Percentiles rank a stretch among this genome's conserved stretches.
phyloP scores from a whole-genome alignment of 2,888 invertebrate genomes.

The Erannis defoliaria region DNA sequence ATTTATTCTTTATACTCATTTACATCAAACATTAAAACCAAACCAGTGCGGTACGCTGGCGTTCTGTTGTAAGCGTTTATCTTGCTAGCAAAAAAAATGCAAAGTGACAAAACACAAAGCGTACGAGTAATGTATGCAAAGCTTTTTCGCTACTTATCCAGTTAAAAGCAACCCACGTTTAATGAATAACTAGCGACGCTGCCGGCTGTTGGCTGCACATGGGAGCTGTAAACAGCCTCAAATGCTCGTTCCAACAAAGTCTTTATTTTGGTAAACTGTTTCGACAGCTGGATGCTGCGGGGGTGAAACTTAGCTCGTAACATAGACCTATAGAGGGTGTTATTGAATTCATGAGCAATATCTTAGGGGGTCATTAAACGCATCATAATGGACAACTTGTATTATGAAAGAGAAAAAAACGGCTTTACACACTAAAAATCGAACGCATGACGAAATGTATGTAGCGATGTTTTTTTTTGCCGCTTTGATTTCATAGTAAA shows the following conservation, averaged over 20 bases:
- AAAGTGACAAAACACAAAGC: constrained; percentile 14
- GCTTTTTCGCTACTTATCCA: constrained; percentile 29
- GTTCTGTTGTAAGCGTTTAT: background rate
- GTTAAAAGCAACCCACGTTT: constrained; percentile 26
- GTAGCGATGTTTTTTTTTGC: too few species aligned
- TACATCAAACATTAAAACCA: constrained; percentile 3
- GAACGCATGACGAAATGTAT: too few species aligned
- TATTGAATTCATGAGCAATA: too few species aligned
- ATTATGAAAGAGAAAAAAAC: too few species aligned
- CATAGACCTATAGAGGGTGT: too few species aligned
- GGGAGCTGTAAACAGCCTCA: constrained; percentile 28
- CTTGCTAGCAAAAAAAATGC: constrained; percentile 3
- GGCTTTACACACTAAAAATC: too few species aligned
- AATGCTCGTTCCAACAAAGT: constrained; percentile 19
- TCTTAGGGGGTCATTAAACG: too few species aligned
- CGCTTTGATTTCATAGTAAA: too few species aligned
- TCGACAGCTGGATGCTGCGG: background rate
- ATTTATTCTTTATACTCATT: background rate
- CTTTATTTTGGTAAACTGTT: constrained; percentile 23
- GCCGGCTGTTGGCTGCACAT: constrained; percentile 25
- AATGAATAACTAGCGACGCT: constrained; percentile 24
- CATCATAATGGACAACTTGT: too few species aligned
- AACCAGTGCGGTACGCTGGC: background rate
- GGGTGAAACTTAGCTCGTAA: background rate
- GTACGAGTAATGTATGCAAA: constrained; percentile 28